phyloP scores from a whole-genome alignment of 1,140 invertebrate genomes.

The Megalopta genalis region DNA sequence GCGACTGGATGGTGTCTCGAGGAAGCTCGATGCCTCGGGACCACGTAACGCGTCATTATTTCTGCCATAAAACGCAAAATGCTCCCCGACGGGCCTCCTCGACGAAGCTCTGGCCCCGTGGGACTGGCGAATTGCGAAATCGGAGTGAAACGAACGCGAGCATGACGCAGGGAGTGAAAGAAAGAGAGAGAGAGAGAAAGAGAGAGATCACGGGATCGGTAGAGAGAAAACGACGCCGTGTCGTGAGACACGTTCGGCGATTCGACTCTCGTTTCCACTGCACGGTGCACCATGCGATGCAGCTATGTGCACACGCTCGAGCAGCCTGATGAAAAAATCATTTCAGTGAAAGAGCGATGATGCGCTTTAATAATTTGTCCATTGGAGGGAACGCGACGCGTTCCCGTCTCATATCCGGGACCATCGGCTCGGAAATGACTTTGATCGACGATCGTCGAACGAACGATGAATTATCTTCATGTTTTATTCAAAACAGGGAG shows the following conservation, averaged over 20 bases:
- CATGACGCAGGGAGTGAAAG: conserved; percentile 6
- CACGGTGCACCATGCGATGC: conserved; percentile 53
- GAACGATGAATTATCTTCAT: too few species aligned
- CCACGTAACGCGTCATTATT: conserved; percentile 16
- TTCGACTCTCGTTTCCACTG: conserved; percentile 63
- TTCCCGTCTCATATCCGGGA: too few species aligned
- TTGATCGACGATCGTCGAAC: too few species aligned
- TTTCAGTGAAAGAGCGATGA: too few species aligned
- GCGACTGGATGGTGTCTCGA: not conserved
- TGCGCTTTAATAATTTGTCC: too few species aligned
- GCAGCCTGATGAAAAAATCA: too few species aligned
- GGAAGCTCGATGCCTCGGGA: not conserved
- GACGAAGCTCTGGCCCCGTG: conserved; percentile 44
- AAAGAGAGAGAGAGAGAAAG: conserved; percentile 1
- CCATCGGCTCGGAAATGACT: too few species aligned
- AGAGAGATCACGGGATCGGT: not conserved
- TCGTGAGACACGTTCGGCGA: conserved; percentile 68
- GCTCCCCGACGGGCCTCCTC: not conserved
- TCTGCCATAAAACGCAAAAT: conserved; percentile 31
- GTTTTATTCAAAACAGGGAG: too few species aligned
- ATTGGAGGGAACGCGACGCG: too few species aligned
- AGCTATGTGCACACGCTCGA: too few species aligned
- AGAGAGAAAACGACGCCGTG: conserved; percentile 54
- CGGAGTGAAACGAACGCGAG: conserved; percentile 6
- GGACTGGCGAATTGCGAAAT: conserved; percentile 60